Evolutionary conservation across 2,797 vertebrate species (phyloP).

Genomic region (Propithecus perrieri): DNA sequence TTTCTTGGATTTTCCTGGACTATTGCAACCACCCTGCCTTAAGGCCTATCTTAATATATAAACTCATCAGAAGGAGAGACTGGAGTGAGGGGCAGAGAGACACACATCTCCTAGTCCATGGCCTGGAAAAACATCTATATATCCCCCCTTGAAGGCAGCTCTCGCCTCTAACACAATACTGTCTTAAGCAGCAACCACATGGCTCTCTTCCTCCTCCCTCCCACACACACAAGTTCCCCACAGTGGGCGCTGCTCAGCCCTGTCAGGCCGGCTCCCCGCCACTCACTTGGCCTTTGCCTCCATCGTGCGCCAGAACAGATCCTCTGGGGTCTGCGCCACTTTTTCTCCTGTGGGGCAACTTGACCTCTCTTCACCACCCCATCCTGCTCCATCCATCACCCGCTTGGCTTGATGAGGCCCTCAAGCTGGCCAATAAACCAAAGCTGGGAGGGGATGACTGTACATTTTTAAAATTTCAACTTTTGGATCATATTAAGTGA

Average conservation of each 20-base stretch:
- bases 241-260: not conserved
- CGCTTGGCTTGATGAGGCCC: not conserved
- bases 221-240: not conserved
- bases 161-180: accelerated
- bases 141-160: not conserved
- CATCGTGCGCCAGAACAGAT: not conserved
- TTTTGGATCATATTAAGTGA: not conserved
- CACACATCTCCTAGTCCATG: not conserved
- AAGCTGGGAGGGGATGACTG: not conserved
- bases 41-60: not conserved
- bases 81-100: not conserved
- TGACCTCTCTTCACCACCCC: not conserved
- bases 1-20: not conserved
- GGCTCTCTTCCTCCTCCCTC: not conserved
- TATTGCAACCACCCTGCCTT: not conserved
- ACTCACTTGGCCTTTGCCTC: not conserved
- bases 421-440: not conserved
- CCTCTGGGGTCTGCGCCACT: not conserved
- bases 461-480: not conserved
- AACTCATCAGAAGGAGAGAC: not conserved
- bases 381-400: too few relatives aligned
- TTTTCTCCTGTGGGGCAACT: not conserved
- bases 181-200: not conserved
- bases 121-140: not conserved
- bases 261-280: too few relatives aligned